Percentiles rank a stretch among this genome's conserved stretches.
Evolutionary conservation across 1,140 invertebrate species (phyloP).

Genomic region (Lepidurus apus): DNA sequence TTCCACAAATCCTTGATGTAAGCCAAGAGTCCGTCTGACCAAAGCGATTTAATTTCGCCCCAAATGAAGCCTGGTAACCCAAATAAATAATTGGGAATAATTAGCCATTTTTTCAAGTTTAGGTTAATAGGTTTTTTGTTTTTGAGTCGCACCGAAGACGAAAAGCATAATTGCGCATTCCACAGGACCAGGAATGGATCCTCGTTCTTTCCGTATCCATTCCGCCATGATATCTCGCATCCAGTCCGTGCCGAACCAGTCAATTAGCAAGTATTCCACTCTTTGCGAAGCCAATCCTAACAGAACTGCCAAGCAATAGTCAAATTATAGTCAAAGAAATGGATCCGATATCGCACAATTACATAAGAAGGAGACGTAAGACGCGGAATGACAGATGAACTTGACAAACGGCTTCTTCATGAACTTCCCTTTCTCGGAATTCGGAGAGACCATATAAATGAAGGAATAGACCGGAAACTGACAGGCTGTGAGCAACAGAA

Average conservation of each 20-base stretch:
- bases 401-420: slow-evolving; percentile 92
- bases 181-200: slow-evolving; percentile 74
- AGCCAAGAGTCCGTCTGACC: slow-evolving; percentile 78
- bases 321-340: slow-evolving; percentile 34
- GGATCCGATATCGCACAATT: slow-evolving; percentile 43
- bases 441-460: slow-evolving; percentile 77
- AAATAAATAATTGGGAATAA: not conserved
- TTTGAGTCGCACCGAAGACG: slow-evolving; percentile 60
- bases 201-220: slow-evolving; percentile 72
- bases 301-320: slow-evolving; percentile 53
- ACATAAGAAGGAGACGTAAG: slow-evolving; percentile 85
- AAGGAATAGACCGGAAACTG: slow-evolving; percentile 81
- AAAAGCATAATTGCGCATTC: slow-evolving; percentile 75
- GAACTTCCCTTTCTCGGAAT: slow-evolving; percentile 68
- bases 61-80: slow-evolving; percentile 76
- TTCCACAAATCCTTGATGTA: slow-evolving; percentile 95
- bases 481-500: slow-evolving; percentile 68
- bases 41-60: slow-evolving; percentile 79
- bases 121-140: not conserved
- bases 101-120: not conserved
- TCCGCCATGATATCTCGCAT: slow-evolving; percentile 59
- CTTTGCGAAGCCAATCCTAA: slow-evolving; percentile 75
- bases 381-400: slow-evolving; percentile 84
- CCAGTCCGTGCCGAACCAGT: slow-evolving; percentile 69
- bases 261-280: slow-evolving; percentile 67